These are phyloP conservation scores for Meteorus colon DNA, from an alignment of 2,888 invertebrate species.

Conservation along the genomic window DNA sequence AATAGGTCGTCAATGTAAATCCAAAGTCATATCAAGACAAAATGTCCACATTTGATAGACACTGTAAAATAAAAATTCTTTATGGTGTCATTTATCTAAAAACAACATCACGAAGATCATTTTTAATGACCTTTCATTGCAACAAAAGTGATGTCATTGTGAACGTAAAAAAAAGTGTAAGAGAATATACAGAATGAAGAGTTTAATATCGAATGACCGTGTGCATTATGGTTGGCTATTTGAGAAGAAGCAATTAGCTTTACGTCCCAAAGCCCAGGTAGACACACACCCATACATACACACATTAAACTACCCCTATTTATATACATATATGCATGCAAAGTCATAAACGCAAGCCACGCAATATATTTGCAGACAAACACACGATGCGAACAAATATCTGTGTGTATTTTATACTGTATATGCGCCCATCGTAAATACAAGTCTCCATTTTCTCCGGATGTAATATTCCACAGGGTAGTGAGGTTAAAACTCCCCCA, in stretches of 20 bases:
- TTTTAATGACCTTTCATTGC: too few species aligned
- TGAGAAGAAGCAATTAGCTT: conserved; percentile 7
- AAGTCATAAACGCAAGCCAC: neutral
- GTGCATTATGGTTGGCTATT: neutral
- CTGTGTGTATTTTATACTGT: neutral
- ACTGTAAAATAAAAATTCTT: too few species aligned
- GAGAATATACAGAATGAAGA: neutral
- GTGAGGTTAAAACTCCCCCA: neutral
- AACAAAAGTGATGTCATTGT: too few species aligned
- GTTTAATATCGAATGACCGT: conserved; percentile 3
- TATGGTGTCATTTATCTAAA: too few species aligned
- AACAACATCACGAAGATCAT: too few species aligned
- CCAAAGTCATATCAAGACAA: too few species aligned
- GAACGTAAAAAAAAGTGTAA: too few species aligned
- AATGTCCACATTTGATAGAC: too few species aligned
- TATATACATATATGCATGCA: neutral
- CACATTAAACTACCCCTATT: neutral
- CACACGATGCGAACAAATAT: neutral
- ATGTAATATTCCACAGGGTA: conserved; percentile 6
- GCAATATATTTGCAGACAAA: conserved; percentile 18
- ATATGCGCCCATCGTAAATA: conserved; percentile 17
- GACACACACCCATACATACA: neutral
- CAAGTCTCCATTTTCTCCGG: neutral
- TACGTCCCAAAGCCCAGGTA: neutral
- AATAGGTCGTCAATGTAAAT: too few species aligned